phyloP scores from a whole-genome alignment of 35 echinoderm and acorn worm genomes.

The Eucidaris tribuloides region DNA sequence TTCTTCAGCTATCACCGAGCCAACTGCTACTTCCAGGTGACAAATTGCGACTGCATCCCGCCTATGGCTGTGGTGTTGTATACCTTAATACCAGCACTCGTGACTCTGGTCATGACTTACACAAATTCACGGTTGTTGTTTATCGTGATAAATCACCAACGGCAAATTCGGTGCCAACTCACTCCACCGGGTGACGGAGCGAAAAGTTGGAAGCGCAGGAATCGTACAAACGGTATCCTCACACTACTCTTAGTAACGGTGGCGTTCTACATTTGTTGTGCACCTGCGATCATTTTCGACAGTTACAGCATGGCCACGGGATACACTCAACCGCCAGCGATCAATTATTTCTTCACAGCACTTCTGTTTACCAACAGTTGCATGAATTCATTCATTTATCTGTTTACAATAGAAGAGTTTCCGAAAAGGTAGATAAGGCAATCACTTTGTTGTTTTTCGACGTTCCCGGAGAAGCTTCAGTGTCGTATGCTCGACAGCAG shows the following conservation, averaged over 20 bases:
- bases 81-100: neutral
- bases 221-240: neutral
- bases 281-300: neutral
- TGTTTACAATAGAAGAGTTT: neutral
- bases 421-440: too few relatives aligned
- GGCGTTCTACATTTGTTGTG: neutral
- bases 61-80: neutral
- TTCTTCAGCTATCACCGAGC: neutral
- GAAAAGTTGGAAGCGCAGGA: neutral
- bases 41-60: neutral
- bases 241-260: neutral
- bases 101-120: neutral
- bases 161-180: neutral
- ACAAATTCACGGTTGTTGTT: neutral
- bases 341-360: neutral
- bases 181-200: neutral
- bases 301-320: neutral
- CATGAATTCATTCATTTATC: slow-evolving; percentile 20
- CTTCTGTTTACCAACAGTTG: neutral
- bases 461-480: too few relatives aligned
- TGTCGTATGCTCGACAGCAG: too few relatives aligned
- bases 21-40: slow-evolving; percentile 1
- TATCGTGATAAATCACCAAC: slow-evolving; percentile 1
- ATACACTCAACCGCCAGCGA: neutral
- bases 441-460: too few relatives aligned